A percentile compares a stretch with the other conserved stretches of the same genome.
These are phyloP conservation scores for Lasioglossum villosulum DNA, from an alignment of 2,888 invertebrate genomes.

Conservation along the genomic window DNA sequence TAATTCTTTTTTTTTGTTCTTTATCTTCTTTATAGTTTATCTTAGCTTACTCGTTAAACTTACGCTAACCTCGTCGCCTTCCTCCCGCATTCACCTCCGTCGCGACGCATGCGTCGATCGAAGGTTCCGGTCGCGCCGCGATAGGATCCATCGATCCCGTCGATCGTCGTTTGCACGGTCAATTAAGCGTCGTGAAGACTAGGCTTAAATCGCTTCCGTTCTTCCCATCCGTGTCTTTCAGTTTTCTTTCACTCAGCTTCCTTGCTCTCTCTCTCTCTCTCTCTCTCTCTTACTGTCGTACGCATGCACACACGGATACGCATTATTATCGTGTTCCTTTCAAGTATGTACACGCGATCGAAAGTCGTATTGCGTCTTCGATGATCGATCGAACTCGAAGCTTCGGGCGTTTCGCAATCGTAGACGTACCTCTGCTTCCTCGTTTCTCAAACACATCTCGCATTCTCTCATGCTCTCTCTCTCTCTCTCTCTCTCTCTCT, in stretches of 20 bases:
- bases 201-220: constrained; percentile 45
- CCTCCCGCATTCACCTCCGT: constrained; percentile 3
- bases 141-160: constrained; percentile 27
- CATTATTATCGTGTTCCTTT: constrained; percentile 64
- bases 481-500: background rate
- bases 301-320: constrained; percentile 15
- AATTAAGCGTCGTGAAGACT: constrained; percentile 60
- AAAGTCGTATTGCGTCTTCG: constrained; percentile 71
- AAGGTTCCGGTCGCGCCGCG: background rate
- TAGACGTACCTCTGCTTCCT: background rate
- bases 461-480: background rate
- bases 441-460: background rate
- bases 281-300: constrained; percentile 13
- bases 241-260: background rate
- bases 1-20: constrained; percentile 33
- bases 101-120: constrained; percentile 26
- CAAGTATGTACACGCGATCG: constrained; percentile 79
- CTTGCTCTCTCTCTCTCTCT: constrained; percentile 10
- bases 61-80: constrained; percentile 63
- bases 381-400: constrained; percentile 67
- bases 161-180: constrained; percentile 38
- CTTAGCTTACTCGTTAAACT: constrained; percentile 63
- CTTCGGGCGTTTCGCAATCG: constrained; percentile 21
- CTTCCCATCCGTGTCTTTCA: constrained; percentile 18
- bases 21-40: constrained; percentile 62